A percentile compares a stretch with the other conserved stretches of the same genome.
Evolutionary conservation across 2,888 invertebrate genomes (phyloP).

Genomic region (Phyllotreta cruciferae): DNA sequence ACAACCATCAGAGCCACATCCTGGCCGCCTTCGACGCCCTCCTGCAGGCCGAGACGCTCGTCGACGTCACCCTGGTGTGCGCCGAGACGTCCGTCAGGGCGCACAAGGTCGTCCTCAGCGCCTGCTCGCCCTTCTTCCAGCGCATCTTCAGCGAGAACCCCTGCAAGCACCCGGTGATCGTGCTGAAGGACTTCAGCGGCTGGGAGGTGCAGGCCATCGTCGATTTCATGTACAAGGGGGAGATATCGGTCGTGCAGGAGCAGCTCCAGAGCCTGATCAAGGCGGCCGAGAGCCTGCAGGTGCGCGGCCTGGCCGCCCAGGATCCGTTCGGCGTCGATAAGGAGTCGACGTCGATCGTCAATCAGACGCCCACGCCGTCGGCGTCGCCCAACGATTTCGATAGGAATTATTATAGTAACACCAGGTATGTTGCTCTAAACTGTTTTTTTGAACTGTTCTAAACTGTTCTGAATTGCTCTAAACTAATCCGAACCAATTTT

Average conservation of each 20-base stretch:
- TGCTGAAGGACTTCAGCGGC: conserved; percentile 86
- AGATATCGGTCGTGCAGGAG: conserved; percentile 87
- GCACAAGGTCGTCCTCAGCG: conserved; percentile 90
- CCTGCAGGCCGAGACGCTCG: conserved; percentile 83
- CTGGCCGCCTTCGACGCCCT: conserved; percentile 88
- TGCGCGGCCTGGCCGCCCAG: conserved; percentile 39
- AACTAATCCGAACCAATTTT: no score
- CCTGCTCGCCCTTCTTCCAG: conserved; percentile 88
- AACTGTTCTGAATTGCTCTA: not conserved
- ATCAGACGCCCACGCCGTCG: conserved; percentile 59
- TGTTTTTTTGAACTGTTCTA: conserved; percentile 48
- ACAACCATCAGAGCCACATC: conserved; percentile 90
- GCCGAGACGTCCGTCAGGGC: conserved; percentile 85
- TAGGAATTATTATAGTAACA: conserved; percentile 47
- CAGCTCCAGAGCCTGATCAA: conserved; percentile 83
- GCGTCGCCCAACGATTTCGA: conserved; percentile 60
- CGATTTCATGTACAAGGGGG: conserved; percentile 93
- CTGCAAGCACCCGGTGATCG: conserved; percentile 92
- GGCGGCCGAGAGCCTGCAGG: conserved; percentile 85
- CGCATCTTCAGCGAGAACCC: conserved; percentile 89
- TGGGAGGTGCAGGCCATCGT: conserved; percentile 90
- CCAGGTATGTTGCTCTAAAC: conserved; percentile 12
- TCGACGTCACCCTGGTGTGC: conserved; percentile 90
- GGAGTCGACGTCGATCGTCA: conserved; percentile 53
- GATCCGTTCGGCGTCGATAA: conserved; percentile 54